Evolutionary conservation across 2,797 vertebrate genomes (phyloP).

Genomic region (Oreortyx pictus): DNA sequence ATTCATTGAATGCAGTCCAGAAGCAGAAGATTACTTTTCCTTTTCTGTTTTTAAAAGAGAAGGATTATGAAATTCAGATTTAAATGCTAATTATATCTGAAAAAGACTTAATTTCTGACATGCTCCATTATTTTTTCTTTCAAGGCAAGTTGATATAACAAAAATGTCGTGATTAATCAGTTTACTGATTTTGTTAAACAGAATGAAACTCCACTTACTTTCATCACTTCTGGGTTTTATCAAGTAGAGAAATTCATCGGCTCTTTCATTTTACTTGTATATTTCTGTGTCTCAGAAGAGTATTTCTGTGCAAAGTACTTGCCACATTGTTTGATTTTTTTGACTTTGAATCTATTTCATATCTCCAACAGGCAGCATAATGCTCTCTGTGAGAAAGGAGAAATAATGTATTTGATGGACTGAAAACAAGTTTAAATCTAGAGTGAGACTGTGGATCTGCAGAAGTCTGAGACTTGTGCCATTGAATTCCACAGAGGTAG

Average conservation of each 20-base stretch:
- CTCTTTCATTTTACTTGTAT: neutral
- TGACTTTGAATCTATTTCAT: neutral
- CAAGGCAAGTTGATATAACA: neutral
- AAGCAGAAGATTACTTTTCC: neutral
- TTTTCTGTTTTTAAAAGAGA: neutral
- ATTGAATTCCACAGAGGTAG: neutral
- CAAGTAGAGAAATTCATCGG: neutral
- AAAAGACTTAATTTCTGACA: neutral
- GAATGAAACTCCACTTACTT: neutral
- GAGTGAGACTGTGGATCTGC: neutral
- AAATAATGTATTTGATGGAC: neutral
- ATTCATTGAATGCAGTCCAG: neutral
- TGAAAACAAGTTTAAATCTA: conserved; percentile 3
- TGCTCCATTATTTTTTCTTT: neutral
- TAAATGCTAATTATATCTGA: neutral
- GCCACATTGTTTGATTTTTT: neutral
- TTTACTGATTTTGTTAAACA: neutral
- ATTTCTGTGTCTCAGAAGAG: neutral
- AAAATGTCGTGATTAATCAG: neutral
- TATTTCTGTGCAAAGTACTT: neutral
- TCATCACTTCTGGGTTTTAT: neutral
- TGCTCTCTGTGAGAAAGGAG: neutral
- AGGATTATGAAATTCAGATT: neutral
- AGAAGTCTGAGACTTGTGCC: neutral
- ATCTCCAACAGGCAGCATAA: neutral